Conservation (phyloP, 2,888 invertebrate species). For the Temnothorax unifasciatus region DNA sequence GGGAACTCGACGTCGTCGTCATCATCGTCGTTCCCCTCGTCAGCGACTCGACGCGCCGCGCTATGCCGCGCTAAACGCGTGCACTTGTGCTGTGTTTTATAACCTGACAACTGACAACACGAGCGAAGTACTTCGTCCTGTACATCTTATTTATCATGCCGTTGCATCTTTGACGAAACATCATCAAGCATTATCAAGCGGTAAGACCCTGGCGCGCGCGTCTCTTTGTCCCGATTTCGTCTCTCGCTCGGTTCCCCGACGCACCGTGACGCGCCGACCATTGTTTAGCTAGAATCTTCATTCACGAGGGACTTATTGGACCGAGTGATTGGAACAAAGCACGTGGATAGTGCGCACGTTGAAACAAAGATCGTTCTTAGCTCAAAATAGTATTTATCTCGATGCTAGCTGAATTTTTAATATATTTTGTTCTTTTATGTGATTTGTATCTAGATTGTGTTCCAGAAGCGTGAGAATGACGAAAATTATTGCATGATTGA, state of each 20-base stretch:
- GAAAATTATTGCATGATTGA: not conserved
- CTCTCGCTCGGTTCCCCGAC: too few species aligned
- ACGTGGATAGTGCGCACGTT: too few species aligned
- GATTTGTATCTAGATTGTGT: not conserved
- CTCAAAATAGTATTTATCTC: not conserved
- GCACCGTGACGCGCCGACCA: too few species aligned
- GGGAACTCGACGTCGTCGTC: constrained; percentile 47
- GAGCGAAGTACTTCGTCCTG: constrained; percentile 56
- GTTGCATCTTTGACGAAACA: constrained; percentile 76
- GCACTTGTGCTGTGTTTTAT: constrained; percentile 71
- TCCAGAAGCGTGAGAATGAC: not conserved
- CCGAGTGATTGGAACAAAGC: too few species aligned
- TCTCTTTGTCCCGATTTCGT: too few species aligned
- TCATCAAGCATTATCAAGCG: constrained; percentile 60
- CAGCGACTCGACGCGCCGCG: constrained; percentile 62
- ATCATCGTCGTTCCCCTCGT: constrained; percentile 51
- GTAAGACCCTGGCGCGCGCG: constrained; percentile 53
- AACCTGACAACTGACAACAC: constrained; percentile 79
- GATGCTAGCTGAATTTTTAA: not conserved
- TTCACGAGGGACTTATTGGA: too few species aligned
- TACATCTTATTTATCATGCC: constrained; percentile 72
- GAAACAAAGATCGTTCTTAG: not conserved
- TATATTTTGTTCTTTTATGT: not conserved
- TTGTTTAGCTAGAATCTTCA: too few species aligned
- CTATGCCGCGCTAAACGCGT: constrained; percentile 64